phyloP scores from a whole-genome alignment of 2,797 vertebrate genomes.

The Crotalus adamanteus region DNA sequence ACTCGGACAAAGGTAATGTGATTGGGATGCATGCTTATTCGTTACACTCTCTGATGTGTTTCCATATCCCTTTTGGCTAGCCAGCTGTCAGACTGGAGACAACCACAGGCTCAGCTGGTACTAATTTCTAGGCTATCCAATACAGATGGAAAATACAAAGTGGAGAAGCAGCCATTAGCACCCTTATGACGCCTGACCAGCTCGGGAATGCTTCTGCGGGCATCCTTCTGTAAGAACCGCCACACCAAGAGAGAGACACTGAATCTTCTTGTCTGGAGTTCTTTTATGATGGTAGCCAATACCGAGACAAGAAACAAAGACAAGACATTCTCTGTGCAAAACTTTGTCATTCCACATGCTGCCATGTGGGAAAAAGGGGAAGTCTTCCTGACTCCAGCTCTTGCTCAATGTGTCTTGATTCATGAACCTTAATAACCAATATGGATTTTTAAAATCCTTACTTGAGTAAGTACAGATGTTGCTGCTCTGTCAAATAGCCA shows the following conservation, averaged over 20 bases:
- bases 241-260: slow-evolving; percentile 5
- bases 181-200: not conserved
- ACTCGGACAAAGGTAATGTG: slow-evolving; percentile 9
- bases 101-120: slow-evolving; percentile 45
- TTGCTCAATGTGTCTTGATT: slow-evolving; percentile 58
- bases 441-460: slow-evolving; percentile 42
- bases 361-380: slow-evolving; percentile 20
- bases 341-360: slow-evolving; percentile 22
- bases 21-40: slow-evolving; percentile 31
- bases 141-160: slow-evolving; percentile 55
- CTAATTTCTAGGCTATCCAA: slow-evolving; percentile 52
- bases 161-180: slow-evolving; percentile 31
- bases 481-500: slow-evolving; percentile 4
- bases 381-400: slow-evolving; percentile 48
- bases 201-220: not conserved
- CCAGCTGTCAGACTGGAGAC: slow-evolving; percentile 25
- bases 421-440: slow-evolving; percentile 36
- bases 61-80: slow-evolving; percentile 10
- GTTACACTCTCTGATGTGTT: not conserved
- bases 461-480: slow-evolving; percentile 41
- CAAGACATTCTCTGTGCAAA: not conserved
- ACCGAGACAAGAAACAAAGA: slow-evolving; percentile 26
- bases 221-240: slow-evolving; percentile 12
- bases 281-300: slow-evolving; percentile 35
- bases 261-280: slow-evolving; percentile 15